A percentile compares a stretch with the other conserved stretches of the same genome.
Evolutionary conservation across 64 coral and sea anemone species (phyloP).

Genomic region (Acropora yongei): DNA sequence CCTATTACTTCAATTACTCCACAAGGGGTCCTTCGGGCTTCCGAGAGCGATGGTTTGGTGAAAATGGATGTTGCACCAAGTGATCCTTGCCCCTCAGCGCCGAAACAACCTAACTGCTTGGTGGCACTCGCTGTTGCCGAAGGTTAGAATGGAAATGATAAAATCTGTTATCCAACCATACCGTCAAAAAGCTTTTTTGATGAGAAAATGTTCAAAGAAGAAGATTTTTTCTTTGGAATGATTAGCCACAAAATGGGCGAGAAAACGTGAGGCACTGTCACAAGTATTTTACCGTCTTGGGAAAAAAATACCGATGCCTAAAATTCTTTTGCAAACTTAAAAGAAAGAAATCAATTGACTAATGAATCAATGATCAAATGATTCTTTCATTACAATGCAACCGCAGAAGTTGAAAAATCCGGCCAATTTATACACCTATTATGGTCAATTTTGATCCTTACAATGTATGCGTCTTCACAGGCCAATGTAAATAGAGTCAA

Average conservation of each 20-base stretch:
- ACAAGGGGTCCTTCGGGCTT: neutral
- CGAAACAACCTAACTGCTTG: constrained; percentile 43
- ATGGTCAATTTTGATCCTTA: neutral
- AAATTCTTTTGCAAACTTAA: too few relatives aligned
- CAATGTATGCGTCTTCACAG: neutral
- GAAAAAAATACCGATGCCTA: too few relatives aligned
- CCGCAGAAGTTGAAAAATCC: too few relatives aligned
- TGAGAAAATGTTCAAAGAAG: neutral
- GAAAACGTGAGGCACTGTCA: too few relatives aligned
- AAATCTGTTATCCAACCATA: neutral
- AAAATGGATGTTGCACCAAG: constrained; percentile 31
- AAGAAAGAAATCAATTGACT: too few relatives aligned
- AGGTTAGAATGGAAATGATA: neutral
- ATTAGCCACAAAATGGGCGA: neutral
- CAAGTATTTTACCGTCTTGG: too few relatives aligned
- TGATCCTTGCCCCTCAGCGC: constrained; percentile 13
- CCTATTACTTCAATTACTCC: neutral
- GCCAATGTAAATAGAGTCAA: neutral
- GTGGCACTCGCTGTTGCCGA: constrained; percentile 5
- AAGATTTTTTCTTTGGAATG: neutral
- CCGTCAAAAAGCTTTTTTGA: neutral
- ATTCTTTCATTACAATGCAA: too few relatives aligned
- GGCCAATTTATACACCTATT: neutral
- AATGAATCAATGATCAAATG: too few relatives aligned
- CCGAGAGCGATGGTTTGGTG: constrained; percentile 26